Evolutionary conservation across 2,797 vertebrate species (phyloP), one percentile per base, ranked within the genome.

Genomic region (Channallabes apus): DNA sequence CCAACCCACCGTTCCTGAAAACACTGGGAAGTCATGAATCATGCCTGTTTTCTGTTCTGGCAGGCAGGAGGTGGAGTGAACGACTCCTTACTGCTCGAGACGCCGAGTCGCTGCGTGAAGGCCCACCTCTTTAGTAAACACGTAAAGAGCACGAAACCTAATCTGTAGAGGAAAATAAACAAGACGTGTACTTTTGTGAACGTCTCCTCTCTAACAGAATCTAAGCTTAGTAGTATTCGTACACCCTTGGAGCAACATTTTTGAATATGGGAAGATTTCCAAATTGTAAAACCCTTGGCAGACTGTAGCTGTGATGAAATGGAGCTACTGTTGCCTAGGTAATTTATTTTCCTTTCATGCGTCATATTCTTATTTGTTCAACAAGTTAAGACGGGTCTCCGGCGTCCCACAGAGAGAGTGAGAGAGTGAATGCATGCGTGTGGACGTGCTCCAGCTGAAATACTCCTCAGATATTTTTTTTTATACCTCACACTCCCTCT

Each of bases 61-160:
- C 72, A 54, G 24, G 6, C 72, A 17, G 46, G 46, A 75, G 46
- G 46, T 27, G 46, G 72, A 54, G 27, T 27, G 15, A 75, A 54
- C 46, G 15, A 17, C 46, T 72, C 22, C 69, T 51, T 12, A 73
- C 2, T 54, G 72, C 24, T n/a, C 14, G 3, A 51, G 51, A 41
- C n/a, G 3, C 71, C 18, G 71, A 54, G 71, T 73, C 41, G 27
- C 71, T n/a, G 11, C 5, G 24, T 51, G 14, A 51, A 73, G 71
- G 51, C 15, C 15, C 72, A 18, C 46, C 46, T 54, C 72, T 54
- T 75, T 75, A 75, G 72, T 51, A 51, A 73, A 73, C 71, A 73
- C 41, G 51, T 46, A 73, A 14, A 15, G 3, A 8, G n/a, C 41
- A 54, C 24, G 17, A 51, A 54, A 73, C 24, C 12, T 51, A 27